Evolutionary conservation across 2,113 vertebrate genomes (phyloP).

Genomic region (Cyprinodon brontotheroides): DNA sequence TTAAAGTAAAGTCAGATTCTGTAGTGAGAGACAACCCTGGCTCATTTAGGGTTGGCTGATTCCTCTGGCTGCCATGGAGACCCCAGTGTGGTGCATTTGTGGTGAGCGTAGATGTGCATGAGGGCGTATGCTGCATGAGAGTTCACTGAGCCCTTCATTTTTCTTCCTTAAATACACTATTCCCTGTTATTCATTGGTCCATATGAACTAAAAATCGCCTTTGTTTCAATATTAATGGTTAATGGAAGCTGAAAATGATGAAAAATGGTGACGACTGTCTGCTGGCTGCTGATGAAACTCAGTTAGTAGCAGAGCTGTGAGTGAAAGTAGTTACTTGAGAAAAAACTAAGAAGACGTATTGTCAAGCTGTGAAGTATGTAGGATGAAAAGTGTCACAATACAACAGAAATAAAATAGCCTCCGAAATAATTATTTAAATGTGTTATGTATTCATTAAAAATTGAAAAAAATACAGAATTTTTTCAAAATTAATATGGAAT

Average conservation of each 20-base stretch:
- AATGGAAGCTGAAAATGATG: not conserved
- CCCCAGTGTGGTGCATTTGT: slow-evolving; percentile 27
- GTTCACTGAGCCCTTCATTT: slow-evolving; percentile 13
- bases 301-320: not conserved
- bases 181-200: not conserved
- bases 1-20: not conserved
- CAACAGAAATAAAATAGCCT: too few species aligned
- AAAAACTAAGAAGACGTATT: too few species aligned
- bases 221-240: not conserved
- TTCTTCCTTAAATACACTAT: slow-evolving; percentile 12
- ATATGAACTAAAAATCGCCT: not conserved
- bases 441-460: too few species aligned
- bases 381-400: too few species aligned
- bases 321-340: not conserved
- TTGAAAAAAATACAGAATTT: too few species aligned
- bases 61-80: slow-evolving; percentile 56
- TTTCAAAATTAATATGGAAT: too few species aligned
- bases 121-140: slow-evolving; percentile 1
- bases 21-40: slow-evolving; percentile 25
- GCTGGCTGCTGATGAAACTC: too few species aligned
- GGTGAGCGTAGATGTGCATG: slow-evolving; percentile 4
- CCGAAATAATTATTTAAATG: too few species aligned
- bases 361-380: too few species aligned
- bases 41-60: slow-evolving; percentile 40
- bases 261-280: not conserved